These are phyloP conservation scores for Sphenopsis melanotis DNA, from an alignment of 2,797 vertebrate species.

Conservation along the genomic window DNA sequence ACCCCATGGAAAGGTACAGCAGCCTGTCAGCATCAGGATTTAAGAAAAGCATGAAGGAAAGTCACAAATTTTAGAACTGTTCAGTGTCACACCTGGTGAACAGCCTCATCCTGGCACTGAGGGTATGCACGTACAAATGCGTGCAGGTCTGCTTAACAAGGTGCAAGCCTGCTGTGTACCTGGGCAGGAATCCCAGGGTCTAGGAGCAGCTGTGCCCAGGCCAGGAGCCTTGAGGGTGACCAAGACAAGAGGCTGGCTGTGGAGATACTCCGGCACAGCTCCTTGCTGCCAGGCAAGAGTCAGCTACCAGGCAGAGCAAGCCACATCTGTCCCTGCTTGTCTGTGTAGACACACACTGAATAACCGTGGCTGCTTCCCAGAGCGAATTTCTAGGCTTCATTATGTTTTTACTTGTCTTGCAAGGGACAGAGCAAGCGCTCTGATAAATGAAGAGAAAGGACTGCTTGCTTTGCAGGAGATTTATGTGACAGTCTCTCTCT, in stretches of 20 bases:
- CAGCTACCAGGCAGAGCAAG: neutral
- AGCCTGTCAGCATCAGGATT: neutral
- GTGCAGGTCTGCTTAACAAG: neutral
- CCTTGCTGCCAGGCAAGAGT: neutral
- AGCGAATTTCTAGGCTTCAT: neutral
- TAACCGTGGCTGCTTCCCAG: neutral
- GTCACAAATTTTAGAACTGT: neutral
- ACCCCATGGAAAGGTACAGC: neutral
- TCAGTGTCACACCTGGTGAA: neutral
- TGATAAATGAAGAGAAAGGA: slow-evolving; percentile 13
- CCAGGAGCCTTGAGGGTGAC: neutral
- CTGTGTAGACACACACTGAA: neutral
- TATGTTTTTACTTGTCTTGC: neutral
- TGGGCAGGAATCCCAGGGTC: neutral
- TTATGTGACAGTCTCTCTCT: neutral
- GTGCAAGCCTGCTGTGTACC: neutral
- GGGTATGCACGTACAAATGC: rapidly evolving
- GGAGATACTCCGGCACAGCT: neutral
- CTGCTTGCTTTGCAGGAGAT: neutral
- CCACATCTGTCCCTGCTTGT: neutral
- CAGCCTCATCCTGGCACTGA: neutral
- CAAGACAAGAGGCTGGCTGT: neutral
- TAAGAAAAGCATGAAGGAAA: neutral
- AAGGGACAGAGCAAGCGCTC: neutral
- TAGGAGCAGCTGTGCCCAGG: neutral